Evolutionary conservation across 2,113 vertebrate genomes (phyloP).

Genomic region (Turdus rufiventris): DNA sequence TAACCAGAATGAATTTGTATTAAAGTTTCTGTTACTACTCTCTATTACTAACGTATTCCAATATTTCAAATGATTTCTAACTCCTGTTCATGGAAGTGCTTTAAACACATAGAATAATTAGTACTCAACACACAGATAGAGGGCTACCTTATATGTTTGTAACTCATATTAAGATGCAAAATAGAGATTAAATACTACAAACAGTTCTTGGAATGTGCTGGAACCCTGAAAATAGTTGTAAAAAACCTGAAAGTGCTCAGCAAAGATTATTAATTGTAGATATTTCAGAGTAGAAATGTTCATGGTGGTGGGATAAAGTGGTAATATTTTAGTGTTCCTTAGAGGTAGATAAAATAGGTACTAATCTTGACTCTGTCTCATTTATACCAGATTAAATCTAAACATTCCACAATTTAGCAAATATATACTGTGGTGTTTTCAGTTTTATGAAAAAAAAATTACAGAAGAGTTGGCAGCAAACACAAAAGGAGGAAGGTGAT

Average conservation of each 20-base stretch:
- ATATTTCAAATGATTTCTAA: background rate
- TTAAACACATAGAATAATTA: background rate
- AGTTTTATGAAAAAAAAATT: background rate
- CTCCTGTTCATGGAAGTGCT: background rate
- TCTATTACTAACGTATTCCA: background rate
- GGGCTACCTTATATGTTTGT: background rate
- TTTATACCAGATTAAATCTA: background rate
- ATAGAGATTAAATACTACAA: fast-evolving
- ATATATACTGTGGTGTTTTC: background rate
- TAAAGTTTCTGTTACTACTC: background rate
- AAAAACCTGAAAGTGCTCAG: background rate
- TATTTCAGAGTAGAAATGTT: background rate
- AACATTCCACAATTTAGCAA: background rate
- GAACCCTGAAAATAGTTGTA: background rate
- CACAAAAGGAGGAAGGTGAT: background rate
- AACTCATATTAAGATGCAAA: background rate
- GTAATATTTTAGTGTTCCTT: background rate
- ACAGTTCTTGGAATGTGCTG: background rate
- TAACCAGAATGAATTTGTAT: background rate
- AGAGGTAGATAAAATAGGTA: background rate
- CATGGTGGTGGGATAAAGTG: background rate
- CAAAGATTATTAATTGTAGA: background rate
- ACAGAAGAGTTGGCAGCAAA: background rate
- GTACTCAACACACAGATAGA: background rate
- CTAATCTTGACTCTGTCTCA: background rate